These are phyloP conservation scores for Anableps anableps DNA, from an alignment of 2,797 vertebrate species.

Conservation along the genomic window DNA sequence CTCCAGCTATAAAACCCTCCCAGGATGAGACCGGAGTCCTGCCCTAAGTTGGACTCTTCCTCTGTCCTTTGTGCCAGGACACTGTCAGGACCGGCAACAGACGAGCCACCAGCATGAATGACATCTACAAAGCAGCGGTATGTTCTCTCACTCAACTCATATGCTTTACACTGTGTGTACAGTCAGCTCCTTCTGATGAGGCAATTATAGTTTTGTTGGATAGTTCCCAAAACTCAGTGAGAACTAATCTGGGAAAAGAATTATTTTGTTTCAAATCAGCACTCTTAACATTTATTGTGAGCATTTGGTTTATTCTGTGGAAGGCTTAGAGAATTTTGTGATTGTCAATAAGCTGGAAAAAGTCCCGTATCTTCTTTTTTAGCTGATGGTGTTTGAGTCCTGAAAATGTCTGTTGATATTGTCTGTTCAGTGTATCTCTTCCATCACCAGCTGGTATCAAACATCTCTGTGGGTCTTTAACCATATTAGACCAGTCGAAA, in stretches of 20 bases:
- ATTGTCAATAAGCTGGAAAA: background rate
- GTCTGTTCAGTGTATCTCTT: conserved; percentile 27
- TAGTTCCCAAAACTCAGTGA: conserved; percentile 29
- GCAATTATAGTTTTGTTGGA: conserved; percentile 28
- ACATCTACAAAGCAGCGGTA: conserved; percentile 88
- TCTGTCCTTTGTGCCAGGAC: conserved; percentile 68
- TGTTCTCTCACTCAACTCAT: conserved; percentile 44
- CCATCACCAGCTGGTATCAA: conserved; percentile 48
- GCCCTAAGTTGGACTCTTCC: conserved; percentile 70
- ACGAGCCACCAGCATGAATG: conserved; percentile 80
- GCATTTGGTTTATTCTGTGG: background rate
- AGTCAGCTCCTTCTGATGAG: conserved; percentile 10
- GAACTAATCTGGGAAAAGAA: conserved; percentile 24
- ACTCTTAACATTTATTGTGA: conserved; percentile 4
- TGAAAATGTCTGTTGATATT: conserved; percentile 53
- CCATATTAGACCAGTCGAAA: conserved; percentile 68
- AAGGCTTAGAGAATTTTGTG: background rate
- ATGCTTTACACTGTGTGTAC: conserved; percentile 13
- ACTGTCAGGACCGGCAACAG: conserved; percentile 63
- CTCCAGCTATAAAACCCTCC: conserved; percentile 74
- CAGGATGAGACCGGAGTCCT: conserved; percentile 70
- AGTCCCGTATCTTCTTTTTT: conserved; percentile 23
- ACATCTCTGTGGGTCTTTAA: conserved; percentile 60
- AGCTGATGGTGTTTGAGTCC: conserved; percentile 34
- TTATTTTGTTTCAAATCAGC: conserved; percentile 17